Evolutionary conservation across 2,113 vertebrate species (phyloP), one percentile per base, ranked within the genome.

Genomic region (Salvelinus fontinalis): DNA sequence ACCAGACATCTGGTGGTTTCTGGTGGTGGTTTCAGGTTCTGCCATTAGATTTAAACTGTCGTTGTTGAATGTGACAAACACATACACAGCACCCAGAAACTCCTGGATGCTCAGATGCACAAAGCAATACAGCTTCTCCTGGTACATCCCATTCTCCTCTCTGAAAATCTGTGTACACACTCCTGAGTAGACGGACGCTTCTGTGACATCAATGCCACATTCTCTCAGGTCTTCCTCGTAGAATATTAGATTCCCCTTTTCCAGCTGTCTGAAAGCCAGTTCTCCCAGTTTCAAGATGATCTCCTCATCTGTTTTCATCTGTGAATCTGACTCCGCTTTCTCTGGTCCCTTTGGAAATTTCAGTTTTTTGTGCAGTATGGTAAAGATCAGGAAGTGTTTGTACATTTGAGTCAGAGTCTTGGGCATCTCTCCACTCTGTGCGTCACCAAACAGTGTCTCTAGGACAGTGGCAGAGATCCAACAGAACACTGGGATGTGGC

Each of bases 41-140:
- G 3, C 51, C 51, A 54, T 54, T 54, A 54, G 51, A 54, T 54
- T 54, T 14, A 16, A 18, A 54, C 5, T 5, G 51, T 54, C 51
- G 16, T 54, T 54, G 13, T 18, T 54, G 16, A 54, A 54, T 1
- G 27, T 67, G 66, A 66, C 22, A n/a, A 14, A 27, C 4, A 66
- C 64, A 3, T 66, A 66, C 64, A 66, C 22, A 29, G 64, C 64
- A 29, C 0, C 64, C 64, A 66, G 11, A 66, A 66, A 66, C 64
- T 66, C 64, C 27, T 66, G 64, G 27, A 66, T 66, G 26, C 26
- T 66, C 64, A 66, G 64, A 66, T 66, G 64, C 12, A 66, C 64
- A 66, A 66, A 66, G 64, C 64, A 66, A 14, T 66, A 66, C 64
- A 66, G 12, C 13, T 66, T 66, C 64, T 66, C 64, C 64, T 29